Percentiles rank a stretch among this genome's conserved stretches.
Conservation (phyloP, 2,888 invertebrate genomes). For the Sialis lutaria region DNA sequence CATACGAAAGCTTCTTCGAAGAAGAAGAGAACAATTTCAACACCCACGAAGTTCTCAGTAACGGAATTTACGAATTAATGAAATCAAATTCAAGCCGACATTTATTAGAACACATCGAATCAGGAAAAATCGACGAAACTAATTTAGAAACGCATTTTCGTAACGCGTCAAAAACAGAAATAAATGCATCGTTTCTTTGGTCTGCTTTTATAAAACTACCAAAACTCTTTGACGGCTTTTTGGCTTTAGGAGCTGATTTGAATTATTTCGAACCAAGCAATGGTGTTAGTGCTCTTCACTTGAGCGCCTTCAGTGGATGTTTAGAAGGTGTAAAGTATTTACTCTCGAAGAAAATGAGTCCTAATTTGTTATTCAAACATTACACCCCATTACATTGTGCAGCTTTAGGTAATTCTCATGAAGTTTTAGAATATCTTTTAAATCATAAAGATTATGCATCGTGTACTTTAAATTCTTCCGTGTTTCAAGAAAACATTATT, state of each 20-base stretch:
- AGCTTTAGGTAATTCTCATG: constrained; percentile 71
- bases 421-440: constrained; percentile 62
- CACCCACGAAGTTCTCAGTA: constrained; percentile 53
- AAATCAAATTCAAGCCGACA: constrained; percentile 45
- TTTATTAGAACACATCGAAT: constrained; percentile 58
- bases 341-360: constrained; percentile 46
- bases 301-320: constrained; percentile 65
- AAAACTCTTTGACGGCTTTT: constrained; percentile 43
- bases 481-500: constrained; percentile 58
- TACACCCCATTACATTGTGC: constrained; percentile 79
- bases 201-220: constrained; percentile 53
- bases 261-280: constrained; percentile 50
- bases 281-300: constrained; percentile 57
- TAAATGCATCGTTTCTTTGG: constrained; percentile 56
- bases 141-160: constrained; percentile 33
- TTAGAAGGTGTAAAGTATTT: constrained; percentile 50
- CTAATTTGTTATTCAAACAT: constrained; percentile 49
- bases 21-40: constrained; percentile 53
- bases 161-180: constrained; percentile 44
- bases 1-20: constrained; percentile 59
- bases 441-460: constrained; percentile 50
- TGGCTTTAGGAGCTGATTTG: constrained; percentile 51
- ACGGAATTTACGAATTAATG: constrained; percentile 59
- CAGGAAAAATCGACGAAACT: constrained; percentile 40
- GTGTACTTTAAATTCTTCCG: constrained; percentile 37